A percentile compares a stretch with the other conserved stretches of the same genome.
phyloP scores from a whole-genome alignment of 2,797 vertebrate genomes.

The Bucorvus abyssinicus region DNA sequence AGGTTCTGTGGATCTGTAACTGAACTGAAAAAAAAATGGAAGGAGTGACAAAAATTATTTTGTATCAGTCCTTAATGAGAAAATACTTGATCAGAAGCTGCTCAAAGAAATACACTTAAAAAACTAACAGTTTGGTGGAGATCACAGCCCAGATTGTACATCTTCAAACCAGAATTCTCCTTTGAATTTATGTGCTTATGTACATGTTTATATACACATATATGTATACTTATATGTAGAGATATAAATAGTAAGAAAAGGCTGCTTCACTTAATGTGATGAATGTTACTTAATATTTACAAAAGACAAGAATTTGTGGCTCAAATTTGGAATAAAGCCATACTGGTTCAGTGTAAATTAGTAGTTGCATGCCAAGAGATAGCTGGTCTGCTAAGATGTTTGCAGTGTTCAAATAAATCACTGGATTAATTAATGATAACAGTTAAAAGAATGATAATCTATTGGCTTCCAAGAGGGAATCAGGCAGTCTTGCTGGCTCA shows the following conservation, averaged over 20 bases:
- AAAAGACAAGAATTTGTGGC: slow-evolving; percentile 10
- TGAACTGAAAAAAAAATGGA: background rate
- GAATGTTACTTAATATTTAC: background rate
- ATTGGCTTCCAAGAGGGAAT: slow-evolving; percentile 24
- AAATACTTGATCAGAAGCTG: background rate
- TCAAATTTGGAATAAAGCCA: slow-evolving; percentile 17
- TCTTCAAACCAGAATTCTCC: background rate
- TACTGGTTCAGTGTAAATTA: background rate
- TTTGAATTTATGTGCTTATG: background rate
- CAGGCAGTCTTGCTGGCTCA: slow-evolving; percentile 4
- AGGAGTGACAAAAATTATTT: background rate
- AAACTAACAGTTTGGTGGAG: background rate
- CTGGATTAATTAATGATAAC: slow-evolving; percentile 56
- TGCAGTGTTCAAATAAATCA: slow-evolving; percentile 45
- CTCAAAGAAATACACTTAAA: background rate
- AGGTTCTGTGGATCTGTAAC: background rate
- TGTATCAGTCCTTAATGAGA: background rate
- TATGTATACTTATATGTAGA: background rate
- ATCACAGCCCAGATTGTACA: background rate
- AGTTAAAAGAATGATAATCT: slow-evolving; percentile 36
- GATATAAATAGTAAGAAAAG: background rate
- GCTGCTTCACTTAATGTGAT: background rate
- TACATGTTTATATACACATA: background rate
- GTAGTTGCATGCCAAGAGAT: slow-evolving; percentile 4
- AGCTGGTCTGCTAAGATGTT: background rate